phyloP scores from a whole-genome alignment of 2,113 vertebrate species.

The Xiphorhynchus elegans region DNA sequence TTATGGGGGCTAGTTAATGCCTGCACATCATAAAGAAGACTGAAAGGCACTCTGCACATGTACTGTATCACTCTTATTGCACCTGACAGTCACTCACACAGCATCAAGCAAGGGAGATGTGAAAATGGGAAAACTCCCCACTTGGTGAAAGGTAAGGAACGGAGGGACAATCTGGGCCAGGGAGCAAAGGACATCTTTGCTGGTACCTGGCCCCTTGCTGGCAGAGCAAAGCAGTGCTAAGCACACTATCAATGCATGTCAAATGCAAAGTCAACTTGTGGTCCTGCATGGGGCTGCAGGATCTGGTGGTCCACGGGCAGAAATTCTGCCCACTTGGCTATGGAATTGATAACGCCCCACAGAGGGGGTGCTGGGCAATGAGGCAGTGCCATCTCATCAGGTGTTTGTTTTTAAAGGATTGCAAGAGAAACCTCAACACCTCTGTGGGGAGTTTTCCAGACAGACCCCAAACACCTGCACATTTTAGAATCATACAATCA shows the following conservation, averaged over 20 bases:
- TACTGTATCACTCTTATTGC: neutral
- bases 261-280: neutral
- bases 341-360: neutral
- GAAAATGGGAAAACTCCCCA: neutral
- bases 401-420: neutral
- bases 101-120: neutral
- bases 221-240: neutral
- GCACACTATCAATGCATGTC: neutral
- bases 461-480: neutral
- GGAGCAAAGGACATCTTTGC: neutral
- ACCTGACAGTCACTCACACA: neutral
- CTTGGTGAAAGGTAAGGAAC: neutral
- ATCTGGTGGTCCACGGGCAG: neutral
- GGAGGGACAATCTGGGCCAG: neutral
- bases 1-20: neutral
- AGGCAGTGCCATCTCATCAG: rapidly evolving
- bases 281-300: neutral
- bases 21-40: neutral
- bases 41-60: neutral
- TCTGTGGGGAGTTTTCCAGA: neutral
- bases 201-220: neutral
- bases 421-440: neutral
- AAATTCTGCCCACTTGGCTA: neutral
- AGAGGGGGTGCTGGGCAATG: neutral
- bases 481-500: neutral